Percentiles rank a stretch among this genome's conserved stretches.
These are phyloP conservation scores for Cheumatopsyche charites DNA, from an alignment of 1,140 invertebrate genomes.

Conservation along the genomic window DNA sequence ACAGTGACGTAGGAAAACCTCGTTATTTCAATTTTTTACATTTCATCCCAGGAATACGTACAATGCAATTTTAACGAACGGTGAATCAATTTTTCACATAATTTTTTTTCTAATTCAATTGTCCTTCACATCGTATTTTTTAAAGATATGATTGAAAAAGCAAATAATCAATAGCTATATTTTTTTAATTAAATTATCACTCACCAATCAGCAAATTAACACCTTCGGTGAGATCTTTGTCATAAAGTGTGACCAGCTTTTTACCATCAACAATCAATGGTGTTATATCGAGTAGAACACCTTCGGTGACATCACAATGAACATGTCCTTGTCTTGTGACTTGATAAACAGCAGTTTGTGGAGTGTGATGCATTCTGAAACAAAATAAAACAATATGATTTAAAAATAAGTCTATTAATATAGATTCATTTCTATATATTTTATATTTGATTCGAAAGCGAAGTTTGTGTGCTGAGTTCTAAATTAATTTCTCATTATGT, in stretches of 20 bases:
- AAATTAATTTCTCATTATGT: too few species aligned
- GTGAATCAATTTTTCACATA: too few species aligned
- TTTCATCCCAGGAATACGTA: too few species aligned
- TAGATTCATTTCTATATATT: too few species aligned
- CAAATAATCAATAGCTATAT: background rate
- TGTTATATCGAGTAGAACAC: slow-evolving; percentile 69
- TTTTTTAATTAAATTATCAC: slow-evolving; percentile 40
- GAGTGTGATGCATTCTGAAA: slow-evolving; percentile 57
- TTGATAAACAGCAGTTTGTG: slow-evolving; percentile 66
- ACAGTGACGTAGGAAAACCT: too few species aligned
- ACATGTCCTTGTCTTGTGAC: slow-evolving; percentile 69
- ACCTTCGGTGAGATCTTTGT: slow-evolving; percentile 72
- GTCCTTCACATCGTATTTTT: too few species aligned
- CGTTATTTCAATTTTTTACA: too few species aligned
- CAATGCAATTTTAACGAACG: too few species aligned
- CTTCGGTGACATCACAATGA: slow-evolving; percentile 70
- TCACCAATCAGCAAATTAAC: slow-evolving; percentile 72
- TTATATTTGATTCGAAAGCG: too few species aligned
- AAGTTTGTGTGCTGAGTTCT: too few species aligned
- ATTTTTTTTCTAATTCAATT: too few species aligned
- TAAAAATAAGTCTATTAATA: background rate
- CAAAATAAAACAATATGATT: slow-evolving; percentile 23
- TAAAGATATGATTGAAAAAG: background rate
- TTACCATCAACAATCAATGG: slow-evolving; percentile 66
- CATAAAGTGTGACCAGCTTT: slow-evolving; percentile 70